Percentiles rank a stretch among this genome's conserved stretches.
These are phyloP conservation scores for Lithophane ornitopus DNA, from an alignment of 2,888 invertebrate genomes.

Conservation along the genomic window DNA sequence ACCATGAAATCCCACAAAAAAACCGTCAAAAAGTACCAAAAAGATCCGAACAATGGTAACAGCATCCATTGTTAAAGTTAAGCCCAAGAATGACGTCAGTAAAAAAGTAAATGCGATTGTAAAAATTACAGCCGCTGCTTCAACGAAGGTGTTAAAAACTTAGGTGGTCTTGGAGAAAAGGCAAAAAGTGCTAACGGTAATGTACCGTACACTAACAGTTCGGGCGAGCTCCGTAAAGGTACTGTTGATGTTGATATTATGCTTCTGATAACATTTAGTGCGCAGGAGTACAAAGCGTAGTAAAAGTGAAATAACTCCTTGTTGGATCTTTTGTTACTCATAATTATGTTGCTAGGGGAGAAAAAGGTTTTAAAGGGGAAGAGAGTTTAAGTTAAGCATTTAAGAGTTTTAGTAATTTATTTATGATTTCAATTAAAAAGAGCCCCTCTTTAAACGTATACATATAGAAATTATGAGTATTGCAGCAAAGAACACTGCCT, in stretches of 20 bases:
- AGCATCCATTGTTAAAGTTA: constrained; percentile 54
- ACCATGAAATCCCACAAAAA: constrained; percentile 14
- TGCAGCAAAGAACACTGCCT: not conserved
- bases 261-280: constrained; percentile 62
- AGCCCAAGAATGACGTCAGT: constrained; percentile 58
- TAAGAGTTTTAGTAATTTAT: constrained; percentile 12
- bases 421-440: no score
- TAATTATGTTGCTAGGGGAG: constrained; percentile 27
- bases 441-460: constrained; percentile 1
- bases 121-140: constrained; percentile 51
- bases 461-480: not conserved
- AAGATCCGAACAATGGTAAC: constrained; percentile 54
- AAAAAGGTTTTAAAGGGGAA: constrained; percentile 22
- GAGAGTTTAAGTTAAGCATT: no score
- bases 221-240: constrained; percentile 43
- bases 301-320: constrained; percentile 47
- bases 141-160: constrained; percentile 63
- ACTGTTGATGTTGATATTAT: constrained; percentile 63
- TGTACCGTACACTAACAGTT: constrained; percentile 69
- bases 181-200: constrained; percentile 70
- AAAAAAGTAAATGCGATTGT: constrained; percentile 59
- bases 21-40: constrained; percentile 30
- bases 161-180: constrained; percentile 69
- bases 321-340: constrained; percentile 32
- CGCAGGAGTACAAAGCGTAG: constrained; percentile 42